A percentile compares a stretch with the other conserved stretches of the same genome.
These are phyloP conservation scores for Malurus elegans DNA, from an alignment of 2,113 vertebrate species.

Conservation along the genomic window DNA sequence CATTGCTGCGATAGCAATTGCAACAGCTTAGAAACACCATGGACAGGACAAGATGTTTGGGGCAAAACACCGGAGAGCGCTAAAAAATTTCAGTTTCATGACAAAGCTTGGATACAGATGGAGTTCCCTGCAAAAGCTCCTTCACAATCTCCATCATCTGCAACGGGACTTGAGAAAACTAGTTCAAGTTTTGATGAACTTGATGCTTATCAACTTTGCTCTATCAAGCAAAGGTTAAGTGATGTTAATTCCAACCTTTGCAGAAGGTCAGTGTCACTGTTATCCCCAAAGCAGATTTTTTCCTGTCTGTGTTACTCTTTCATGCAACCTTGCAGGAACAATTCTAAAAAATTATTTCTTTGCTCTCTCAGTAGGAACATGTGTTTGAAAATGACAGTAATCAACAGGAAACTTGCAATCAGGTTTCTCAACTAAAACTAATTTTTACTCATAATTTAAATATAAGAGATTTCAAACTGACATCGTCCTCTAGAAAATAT, in stretches of 20 bases:
- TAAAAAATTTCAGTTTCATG: not conserved
- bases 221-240: not conserved
- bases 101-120: not conserved
- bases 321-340: not conserved
- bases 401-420: not conserved
- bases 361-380: not conserved
- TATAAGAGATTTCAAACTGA: not conserved
- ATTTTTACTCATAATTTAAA: not conserved
- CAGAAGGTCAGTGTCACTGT: not conserved
- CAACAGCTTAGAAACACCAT: not conserved
- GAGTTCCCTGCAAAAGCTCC: not conserved
- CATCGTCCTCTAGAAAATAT: not conserved
- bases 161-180: not conserved
- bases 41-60: not conserved
- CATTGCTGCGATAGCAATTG: not conserved
- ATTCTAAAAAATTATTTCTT: rapidly evolving
- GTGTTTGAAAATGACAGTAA: not conserved
- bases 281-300: not conserved
- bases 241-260: not conserved
- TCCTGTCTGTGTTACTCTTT: not conserved
- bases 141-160: not conserved
- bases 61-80: not conserved
- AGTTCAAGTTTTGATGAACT: not conserved
- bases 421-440: not conserved
- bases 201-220: not conserved